Percentiles rank a stretch among this genome's conserved stretches.
phyloP scores from a whole-genome alignment of 37 sponge, comb jelly and placozoan species.

The Cliona cf. orientalis region DNA sequence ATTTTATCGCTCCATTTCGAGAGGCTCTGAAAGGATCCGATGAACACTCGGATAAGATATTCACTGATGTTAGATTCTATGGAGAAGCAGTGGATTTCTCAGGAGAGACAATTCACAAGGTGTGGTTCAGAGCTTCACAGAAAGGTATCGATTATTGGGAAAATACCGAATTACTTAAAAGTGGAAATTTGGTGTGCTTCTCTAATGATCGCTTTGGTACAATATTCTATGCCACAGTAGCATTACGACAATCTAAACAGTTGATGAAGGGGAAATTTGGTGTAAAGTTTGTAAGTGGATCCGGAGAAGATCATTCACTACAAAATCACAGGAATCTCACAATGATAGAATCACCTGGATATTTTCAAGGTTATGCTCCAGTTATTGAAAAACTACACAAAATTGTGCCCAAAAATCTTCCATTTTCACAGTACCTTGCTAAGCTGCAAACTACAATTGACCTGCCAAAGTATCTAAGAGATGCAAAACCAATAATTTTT shows the following conservation, averaged over 20 bases:
- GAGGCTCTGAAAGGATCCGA: too few species aligned
- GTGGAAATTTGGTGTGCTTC: slow-evolving; percentile 86
- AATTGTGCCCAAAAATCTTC: slow-evolving; percentile 17
- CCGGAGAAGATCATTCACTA: neutral
- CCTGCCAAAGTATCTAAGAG: too few species aligned
- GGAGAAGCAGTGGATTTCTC: slow-evolving; percentile 51
- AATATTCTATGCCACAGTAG: slow-evolving; percentile 77
- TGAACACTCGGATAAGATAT: too few species aligned
- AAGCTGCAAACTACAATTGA: too few species aligned
- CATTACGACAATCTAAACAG: slow-evolving; percentile 59
- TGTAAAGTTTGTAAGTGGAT: neutral
- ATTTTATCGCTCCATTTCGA: slow-evolving; percentile 87
- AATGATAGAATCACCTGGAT: slow-evolving; percentile 86
- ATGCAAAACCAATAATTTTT: too few species aligned
- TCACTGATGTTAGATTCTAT: slow-evolving; percentile 33
- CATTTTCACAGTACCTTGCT: slow-evolving; percentile 35
- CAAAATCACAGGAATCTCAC: slow-evolving; percentile 30
- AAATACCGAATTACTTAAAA: slow-evolving; percentile 68
- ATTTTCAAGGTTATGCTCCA: slow-evolving; percentile 92
- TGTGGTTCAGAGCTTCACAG: too few species aligned
- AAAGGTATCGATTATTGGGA: slow-evolving; percentile 84
- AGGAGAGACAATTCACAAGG: slow-evolving; percentile 6
- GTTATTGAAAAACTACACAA: slow-evolving; percentile 67
- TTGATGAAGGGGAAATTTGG: slow-evolving; percentile 49
- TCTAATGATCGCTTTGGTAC: slow-evolving; percentile 46